phyloP scores from a whole-genome alignment of 1,140 invertebrate genomes.

The Limonius californicus region DNA sequence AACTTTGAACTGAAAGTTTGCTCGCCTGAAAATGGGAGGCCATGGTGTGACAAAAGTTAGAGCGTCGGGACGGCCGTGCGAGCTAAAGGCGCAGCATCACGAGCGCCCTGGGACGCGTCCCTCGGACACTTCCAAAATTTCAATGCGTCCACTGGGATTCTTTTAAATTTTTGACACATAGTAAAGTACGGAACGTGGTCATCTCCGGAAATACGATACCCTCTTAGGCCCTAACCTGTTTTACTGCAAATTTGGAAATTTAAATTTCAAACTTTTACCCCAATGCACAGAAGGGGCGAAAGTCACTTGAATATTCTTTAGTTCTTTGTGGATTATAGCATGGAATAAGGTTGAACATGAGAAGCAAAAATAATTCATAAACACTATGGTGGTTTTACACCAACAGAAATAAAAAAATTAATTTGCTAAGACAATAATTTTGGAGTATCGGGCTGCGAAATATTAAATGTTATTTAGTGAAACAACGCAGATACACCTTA shows the following conservation, averaged over 20 bases:
- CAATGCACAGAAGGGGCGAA: too few species aligned
- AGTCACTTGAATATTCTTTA: too few species aligned
- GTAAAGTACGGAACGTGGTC: conserved; percentile 47
- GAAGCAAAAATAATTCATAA: too few species aligned
- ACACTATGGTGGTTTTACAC: too few species aligned
- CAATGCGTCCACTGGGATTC: conserved; percentile 45
- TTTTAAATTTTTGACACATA: conserved; percentile 50
- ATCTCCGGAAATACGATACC: conserved; percentile 44
- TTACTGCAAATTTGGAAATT: too few species aligned
- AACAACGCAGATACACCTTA: conserved; percentile 1
- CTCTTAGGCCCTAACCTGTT: conserved; percentile 17
- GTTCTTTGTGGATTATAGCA: too few species aligned
- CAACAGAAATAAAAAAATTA: too few species aligned
- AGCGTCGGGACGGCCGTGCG: neutral
- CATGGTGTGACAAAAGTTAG: conserved; percentile 1
- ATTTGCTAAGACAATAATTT: too few species aligned
- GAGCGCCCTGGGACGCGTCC: conserved; percentile 43
- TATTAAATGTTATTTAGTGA: neutral
- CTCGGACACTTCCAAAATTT: conserved; percentile 49
- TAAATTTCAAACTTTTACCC: too few species aligned
- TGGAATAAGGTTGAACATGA: too few species aligned
- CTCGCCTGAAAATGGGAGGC: neutral
- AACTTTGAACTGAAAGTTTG: too few species aligned
- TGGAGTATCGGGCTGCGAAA: too few species aligned
- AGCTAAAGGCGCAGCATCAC: conserved; percentile 28